Conservation (phyloP, 2,797 vertebrate genomes). For the Gymnothorax reevesii region DNA sequence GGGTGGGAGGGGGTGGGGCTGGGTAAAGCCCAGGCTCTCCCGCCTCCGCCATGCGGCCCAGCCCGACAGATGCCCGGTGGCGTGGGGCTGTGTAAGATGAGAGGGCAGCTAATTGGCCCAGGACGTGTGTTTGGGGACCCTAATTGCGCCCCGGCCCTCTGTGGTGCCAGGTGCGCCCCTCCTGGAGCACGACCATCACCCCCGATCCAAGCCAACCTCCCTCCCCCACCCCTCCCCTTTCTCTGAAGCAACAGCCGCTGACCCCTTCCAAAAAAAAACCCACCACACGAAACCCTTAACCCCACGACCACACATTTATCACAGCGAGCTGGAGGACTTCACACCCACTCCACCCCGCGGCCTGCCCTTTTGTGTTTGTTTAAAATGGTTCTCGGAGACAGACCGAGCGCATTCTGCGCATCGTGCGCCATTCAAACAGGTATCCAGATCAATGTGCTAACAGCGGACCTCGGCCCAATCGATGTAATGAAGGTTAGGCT, state of each 20-base stretch:
- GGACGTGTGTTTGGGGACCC: slow-evolving; percentile 72
- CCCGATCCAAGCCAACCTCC: not conserved
- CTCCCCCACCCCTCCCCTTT: too few species aligned
- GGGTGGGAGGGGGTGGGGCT: too few species aligned
- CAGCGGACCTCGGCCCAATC: slow-evolving; percentile 64
- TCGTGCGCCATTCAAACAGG: slow-evolving; percentile 64
- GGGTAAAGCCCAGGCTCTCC: not conserved
- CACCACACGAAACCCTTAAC: too few species aligned
- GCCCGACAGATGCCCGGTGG: slow-evolving; percentile 63
- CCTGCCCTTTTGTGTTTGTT: slow-evolving; percentile 29
- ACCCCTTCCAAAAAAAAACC: too few species aligned
- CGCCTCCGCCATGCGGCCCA: not conserved
- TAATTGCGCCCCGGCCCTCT: slow-evolving; percentile 70
- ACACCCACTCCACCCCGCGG: not conserved
- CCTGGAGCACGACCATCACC: slow-evolving; percentile 17
- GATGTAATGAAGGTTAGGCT: slow-evolving; percentile 68
- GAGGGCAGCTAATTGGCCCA: slow-evolving; percentile 79
- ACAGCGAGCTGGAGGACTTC: slow-evolving; percentile 19
- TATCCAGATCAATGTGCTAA: slow-evolving; percentile 71
- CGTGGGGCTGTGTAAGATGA: slow-evolving; percentile 75
- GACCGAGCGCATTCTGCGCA: slow-evolving; percentile 54
- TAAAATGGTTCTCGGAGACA: slow-evolving; percentile 41
- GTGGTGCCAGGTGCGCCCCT: slow-evolving; percentile 74
- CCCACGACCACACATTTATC: not conserved
- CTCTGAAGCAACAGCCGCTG: too few species aligned